phyloP scores from a whole-genome alignment of 2,888 invertebrate genomes.

The Sphecodes monilicornis region DNA sequence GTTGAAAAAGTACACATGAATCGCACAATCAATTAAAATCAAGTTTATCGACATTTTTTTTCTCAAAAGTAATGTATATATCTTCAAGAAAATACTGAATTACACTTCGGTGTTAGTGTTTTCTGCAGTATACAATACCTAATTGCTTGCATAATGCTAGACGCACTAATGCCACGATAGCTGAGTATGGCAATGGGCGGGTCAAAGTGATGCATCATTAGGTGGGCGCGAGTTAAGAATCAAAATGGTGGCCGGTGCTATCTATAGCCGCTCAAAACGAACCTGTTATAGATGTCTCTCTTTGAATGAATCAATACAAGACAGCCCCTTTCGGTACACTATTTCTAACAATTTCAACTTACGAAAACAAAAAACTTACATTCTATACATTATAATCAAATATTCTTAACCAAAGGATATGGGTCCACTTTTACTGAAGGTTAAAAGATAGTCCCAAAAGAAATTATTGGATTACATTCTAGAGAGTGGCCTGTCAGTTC shows the following conservation, averaged over 20 bases:
- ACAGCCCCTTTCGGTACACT: background rate
- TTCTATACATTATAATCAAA: too few relatives aligned
- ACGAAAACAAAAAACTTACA: background rate
- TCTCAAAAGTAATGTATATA: background rate
- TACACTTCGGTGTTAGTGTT: background rate
- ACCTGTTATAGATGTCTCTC: background rate
- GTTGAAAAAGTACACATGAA: background rate
- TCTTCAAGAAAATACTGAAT: background rate
- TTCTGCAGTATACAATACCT: background rate
- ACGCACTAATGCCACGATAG: background rate
- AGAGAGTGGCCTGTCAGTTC: too few relatives aligned
- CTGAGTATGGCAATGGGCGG: constrained; percentile 8
- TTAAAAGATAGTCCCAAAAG: too few relatives aligned
- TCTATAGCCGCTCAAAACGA: background rate
- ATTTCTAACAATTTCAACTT: background rate
- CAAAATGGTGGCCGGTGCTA: constrained; percentile 8
- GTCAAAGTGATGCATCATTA: constrained; percentile 8
- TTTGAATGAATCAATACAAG: background rate
- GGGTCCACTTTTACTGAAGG: too few relatives aligned
- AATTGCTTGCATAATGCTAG: background rate
- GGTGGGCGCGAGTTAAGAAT: constrained; percentile 5
- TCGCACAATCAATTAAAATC: background rate
- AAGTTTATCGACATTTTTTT: background rate
- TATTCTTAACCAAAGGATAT: too few relatives aligned
- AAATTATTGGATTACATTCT: too few relatives aligned